A percentile compares a stretch with the other conserved stretches of the same genome.
phyloP scores from a whole-genome alignment of 1,140 invertebrate genomes.

The Oscheius sp. region DNA sequence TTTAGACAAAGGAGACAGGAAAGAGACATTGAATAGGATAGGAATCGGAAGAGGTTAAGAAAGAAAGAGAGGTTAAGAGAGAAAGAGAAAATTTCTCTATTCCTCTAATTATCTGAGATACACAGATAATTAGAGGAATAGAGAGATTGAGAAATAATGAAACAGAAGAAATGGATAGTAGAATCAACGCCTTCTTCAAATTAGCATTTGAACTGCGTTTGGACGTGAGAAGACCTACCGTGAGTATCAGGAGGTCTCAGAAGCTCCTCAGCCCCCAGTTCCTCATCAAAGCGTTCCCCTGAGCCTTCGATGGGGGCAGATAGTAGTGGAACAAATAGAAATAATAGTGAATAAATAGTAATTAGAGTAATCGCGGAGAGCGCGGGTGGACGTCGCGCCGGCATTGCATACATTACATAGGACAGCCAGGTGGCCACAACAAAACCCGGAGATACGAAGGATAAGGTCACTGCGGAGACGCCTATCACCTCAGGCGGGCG shows the following conservation, averaged over 20 bases:
- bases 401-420: conserved; percentile 9
- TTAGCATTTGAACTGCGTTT: too few species aligned
- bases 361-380: background rate
- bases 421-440: conserved; percentile 1
- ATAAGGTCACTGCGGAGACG: background rate
- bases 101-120: too few species aligned
- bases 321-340: background rate
- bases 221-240: too few species aligned
- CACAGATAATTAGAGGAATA: too few species aligned
- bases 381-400: background rate
- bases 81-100: too few species aligned
- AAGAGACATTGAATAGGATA: background rate
- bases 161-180: too few species aligned
- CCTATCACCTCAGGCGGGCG: background rate
- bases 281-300: background rate
- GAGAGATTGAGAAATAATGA: too few species aligned
- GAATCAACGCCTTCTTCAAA: too few species aligned
- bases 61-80: too few species aligned
- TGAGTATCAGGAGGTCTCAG: background rate
- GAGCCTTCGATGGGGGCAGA: background rate
- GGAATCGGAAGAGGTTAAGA: too few species aligned
- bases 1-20: background rate
- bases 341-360: background rate
- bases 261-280: background rate
- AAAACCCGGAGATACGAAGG: conserved; percentile 4